Evolutionary conservation across 2,888 invertebrate species (phyloP).

Genomic region (Lasioglossum zephyrum): DNA sequence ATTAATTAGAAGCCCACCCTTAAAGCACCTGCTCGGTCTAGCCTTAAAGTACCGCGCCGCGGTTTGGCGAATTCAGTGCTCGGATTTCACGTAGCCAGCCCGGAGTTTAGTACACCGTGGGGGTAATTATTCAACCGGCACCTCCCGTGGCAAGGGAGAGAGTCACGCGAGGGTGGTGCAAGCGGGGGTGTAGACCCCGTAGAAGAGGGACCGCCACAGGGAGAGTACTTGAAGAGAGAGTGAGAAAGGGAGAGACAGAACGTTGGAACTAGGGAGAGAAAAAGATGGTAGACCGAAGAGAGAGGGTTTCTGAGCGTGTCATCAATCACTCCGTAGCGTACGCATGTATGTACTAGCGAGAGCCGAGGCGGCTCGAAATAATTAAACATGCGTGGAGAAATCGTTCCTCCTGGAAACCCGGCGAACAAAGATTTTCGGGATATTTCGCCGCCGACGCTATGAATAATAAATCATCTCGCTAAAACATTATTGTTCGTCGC

Average conservation of each 20-base stretch:
- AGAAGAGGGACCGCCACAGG: conserved; percentile 45
- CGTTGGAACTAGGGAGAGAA: conserved; percentile 13
- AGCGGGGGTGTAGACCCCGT: conserved; percentile 51
- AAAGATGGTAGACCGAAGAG: conserved; percentile 41
- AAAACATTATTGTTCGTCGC: conserved; percentile 30
- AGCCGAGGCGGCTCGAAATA: conserved; percentile 70
- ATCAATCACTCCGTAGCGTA: conserved; percentile 80
- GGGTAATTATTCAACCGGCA: conserved; percentile 84
- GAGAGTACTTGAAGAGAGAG: conserved; percentile 12
- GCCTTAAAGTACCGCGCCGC: conserved; percentile 78
- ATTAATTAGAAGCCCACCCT: conserved; percentile 80
- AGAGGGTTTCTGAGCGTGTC: conserved; percentile 73
- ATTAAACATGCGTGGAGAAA: conserved; percentile 76
- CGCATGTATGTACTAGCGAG: conserved; percentile 74
- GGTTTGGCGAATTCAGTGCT: conserved; percentile 80
- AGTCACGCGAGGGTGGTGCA: conserved; percentile 77
- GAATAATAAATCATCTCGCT: conserved; percentile 48
- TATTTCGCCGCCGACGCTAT: conserved; percentile 39
- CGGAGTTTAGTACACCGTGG: conserved; percentile 79
- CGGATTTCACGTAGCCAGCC: conserved; percentile 80
- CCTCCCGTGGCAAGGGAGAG: conserved; percentile 77
- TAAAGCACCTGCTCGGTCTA: conserved; percentile 78
- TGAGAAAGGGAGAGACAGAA: neutral
- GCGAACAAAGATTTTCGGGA: conserved; percentile 60
- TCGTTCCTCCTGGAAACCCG: conserved; percentile 64